Evolutionary conservation across 2,888 invertebrate species (phyloP).

Genomic region (Heterodera filipjevi): DNA sequence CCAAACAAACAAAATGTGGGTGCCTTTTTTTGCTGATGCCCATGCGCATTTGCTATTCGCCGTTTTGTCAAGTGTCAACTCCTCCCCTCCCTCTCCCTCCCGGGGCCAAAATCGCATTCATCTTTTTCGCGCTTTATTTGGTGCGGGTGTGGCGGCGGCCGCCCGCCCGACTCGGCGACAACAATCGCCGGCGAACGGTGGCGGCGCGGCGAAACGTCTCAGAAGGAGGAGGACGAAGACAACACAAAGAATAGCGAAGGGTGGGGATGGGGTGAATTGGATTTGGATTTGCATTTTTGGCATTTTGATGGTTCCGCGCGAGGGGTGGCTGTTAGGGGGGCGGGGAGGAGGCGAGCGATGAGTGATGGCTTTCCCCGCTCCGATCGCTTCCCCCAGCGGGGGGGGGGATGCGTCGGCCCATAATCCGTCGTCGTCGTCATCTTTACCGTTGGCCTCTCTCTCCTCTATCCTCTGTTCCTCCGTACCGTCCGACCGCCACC

Average conservation of each 20-base stretch:
- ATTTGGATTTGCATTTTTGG: constrained; percentile 31
- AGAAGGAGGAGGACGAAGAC: background rate
- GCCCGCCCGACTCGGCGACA: no score
- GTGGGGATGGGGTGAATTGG: background rate
- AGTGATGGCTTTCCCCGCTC: background rate
- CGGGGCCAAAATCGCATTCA: background rate
- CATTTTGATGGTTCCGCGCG: no score
- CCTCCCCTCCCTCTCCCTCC: background rate
- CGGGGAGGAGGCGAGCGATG: background rate
- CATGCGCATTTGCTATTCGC: background rate
- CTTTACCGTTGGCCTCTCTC: no score
- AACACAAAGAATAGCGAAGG: no score
- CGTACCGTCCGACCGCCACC: no score
- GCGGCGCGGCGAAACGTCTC: background rate
- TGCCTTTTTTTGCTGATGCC: no score
- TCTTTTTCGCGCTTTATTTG: constrained; percentile 14
- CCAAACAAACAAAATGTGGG: no score
- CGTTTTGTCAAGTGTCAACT: background rate
- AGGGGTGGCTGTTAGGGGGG: no score
- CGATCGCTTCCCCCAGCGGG: no score
- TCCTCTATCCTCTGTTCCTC: no score
- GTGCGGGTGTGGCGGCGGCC: background rate
- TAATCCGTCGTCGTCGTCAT: no score
- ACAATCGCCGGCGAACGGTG: background rate
- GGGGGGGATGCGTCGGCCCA: no score